A percentile compares a stretch with the other conserved stretches of the same genome.
phyloP scores from a whole-genome alignment of 2,888 invertebrate species.

The Drosophila villosipedis region DNA sequence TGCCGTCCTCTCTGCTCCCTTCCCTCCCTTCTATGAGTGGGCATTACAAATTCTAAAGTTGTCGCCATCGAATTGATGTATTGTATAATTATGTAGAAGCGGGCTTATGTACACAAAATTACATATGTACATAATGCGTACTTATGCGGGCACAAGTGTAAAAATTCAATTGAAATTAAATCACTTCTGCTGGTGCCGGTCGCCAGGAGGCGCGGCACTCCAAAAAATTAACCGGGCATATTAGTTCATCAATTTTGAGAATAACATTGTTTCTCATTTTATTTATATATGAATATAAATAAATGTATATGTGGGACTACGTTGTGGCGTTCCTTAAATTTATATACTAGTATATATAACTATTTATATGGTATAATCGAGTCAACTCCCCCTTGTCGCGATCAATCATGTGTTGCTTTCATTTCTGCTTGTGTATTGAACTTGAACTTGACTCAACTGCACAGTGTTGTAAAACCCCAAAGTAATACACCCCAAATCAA shows the following conservation, averaged over 20 bases:
- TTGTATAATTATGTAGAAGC: conserved; percentile 18
- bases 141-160: conserved; percentile 19
- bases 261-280: background rate
- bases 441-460: conserved; percentile 14
- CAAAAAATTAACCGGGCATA: background rate
- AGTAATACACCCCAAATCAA: background rate
- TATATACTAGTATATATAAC: background rate
- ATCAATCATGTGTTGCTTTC: background rate
- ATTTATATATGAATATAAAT: background rate
- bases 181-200: conserved; percentile 2
- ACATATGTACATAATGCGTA: conserved; percentile 3
- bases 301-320: background rate
- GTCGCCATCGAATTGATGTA: conserved; percentile 15
- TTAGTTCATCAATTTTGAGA: background rate
- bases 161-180: conserved; percentile 1
- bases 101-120: conserved; percentile 3
- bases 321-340: background rate
- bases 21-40: conserved; percentile 3
- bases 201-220: background rate
- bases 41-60: conserved; percentile 41
- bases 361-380: background rate
- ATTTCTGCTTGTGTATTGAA: conserved; percentile 4
- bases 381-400: background rate
- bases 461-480: background rate
- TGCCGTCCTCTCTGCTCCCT: conserved; percentile 5